Percentiles rank a stretch among this genome's conserved stretches.
These are phyloP conservation scores for Vespertilio murinus DNA, from an alignment of 2,797 vertebrate genomes.

Conservation along the genomic window DNA sequence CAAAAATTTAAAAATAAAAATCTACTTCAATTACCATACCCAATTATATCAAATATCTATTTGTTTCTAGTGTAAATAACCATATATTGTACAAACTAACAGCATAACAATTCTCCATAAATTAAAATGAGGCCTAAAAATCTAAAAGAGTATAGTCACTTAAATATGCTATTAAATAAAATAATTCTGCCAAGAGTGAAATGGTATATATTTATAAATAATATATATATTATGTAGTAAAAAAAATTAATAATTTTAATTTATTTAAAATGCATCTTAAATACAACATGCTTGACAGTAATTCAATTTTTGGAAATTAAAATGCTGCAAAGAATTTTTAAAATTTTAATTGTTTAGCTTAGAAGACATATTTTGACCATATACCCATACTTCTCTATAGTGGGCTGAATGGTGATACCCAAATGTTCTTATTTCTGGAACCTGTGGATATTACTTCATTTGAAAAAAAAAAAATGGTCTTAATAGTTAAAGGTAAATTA, in stretches of 20 bases:
- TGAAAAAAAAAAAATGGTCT: not conserved
- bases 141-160: not conserved
- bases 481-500: not conserved
- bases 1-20: conserved; percentile 46
- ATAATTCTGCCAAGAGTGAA: not conserved
- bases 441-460: not conserved
- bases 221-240: no score
- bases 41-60: not conserved
- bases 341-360: not conserved
- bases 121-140: conserved; percentile 38
- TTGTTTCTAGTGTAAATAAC: not conserved
- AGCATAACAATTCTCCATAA: not conserved
- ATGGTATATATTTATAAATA: no score
- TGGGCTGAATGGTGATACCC: not conserved
- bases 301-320: no score
- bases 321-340: not conserved
- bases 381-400: not conserved
- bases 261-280: no score
- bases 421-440: not conserved
- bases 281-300: no score
- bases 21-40: not conserved
- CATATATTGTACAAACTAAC: not conserved
- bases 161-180: conserved; percentile 41
- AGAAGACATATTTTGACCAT: conserved; percentile 25
- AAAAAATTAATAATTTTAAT: no score